Conservation (phyloP, 2,797 vertebrate species). For the Coccyzus lansbergi region DNA sequence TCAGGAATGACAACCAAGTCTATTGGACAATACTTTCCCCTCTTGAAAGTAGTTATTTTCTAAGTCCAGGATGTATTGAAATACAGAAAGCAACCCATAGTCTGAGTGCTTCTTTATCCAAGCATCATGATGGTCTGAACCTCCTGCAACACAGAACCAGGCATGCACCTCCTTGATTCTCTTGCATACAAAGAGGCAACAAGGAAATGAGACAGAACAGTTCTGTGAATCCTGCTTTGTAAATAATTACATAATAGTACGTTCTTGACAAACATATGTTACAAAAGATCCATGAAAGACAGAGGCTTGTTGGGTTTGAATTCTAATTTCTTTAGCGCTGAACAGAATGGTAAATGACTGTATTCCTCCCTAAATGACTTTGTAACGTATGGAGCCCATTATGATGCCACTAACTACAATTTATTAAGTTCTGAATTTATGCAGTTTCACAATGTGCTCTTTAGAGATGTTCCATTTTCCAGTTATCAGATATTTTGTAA, state of each 20-base stretch:
- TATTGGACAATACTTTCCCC: constrained; percentile 35
- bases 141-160: constrained; percentile 1
- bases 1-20: constrained; percentile 62
- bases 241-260: neutral
- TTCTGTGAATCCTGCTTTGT: neutral
- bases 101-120: neutral
- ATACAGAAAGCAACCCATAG: neutral
- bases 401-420: constrained; percentile 53
- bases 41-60: constrained; percentile 22
- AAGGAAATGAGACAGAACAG: neutral
- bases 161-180: neutral
- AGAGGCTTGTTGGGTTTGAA: constrained; percentile 55
- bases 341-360: constrained; percentile 43
- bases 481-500: constrained; percentile 22
- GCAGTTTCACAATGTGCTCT: constrained; percentile 11
- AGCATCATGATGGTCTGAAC: neutral
- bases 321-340: constrained; percentile 40
- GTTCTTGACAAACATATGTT: constrained; percentile 7
- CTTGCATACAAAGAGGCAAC: neutral
- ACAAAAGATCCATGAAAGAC: constrained; percentile 7
- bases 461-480: neutral
- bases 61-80: constrained; percentile 12
- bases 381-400: constrained; percentile 46
- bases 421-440: constrained; percentile 65
- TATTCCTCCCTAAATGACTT: constrained; percentile 44